Conservation (phyloP, 2,113 vertebrate species). For the Opisthocomus hoazin region DNA sequence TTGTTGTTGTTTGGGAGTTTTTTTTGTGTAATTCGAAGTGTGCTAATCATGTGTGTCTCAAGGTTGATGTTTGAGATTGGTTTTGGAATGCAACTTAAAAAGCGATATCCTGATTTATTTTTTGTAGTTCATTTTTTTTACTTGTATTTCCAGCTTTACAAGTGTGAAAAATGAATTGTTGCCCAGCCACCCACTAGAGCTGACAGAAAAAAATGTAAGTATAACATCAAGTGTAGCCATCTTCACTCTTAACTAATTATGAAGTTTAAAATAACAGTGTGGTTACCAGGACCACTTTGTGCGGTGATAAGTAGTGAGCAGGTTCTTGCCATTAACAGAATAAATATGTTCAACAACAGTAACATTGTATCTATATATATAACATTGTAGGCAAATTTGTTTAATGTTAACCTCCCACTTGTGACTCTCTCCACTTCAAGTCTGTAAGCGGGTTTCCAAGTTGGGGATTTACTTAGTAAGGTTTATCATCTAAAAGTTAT, state of each 20-base stretch:
- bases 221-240: background rate
- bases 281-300: background rate
- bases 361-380: background rate
- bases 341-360: background rate
- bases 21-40: background rate
- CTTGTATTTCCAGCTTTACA: constrained; percentile 76
- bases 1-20: too few relatives aligned
- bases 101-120: background rate
- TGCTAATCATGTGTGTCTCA: background rate
- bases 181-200: constrained; percentile 89
- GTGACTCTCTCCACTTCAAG: background rate
- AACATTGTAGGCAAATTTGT: background rate
- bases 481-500: background rate
- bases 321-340: background rate
- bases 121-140: background rate
- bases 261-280: background rate
- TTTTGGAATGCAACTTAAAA: background rate
- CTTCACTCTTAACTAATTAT: background rate
- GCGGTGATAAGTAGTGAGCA: background rate
- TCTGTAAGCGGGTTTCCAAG: background rate
- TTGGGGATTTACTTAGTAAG: background rate
- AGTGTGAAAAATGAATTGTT: constrained; percentile 91
- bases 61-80: background rate
- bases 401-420: background rate
- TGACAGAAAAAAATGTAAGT: constrained; percentile 95